A percentile compares a stretch with the other conserved stretches of the same genome.
phyloP scores from a whole-genome alignment of 2,113 vertebrate genomes.

The Tupaia tana region DNA sequence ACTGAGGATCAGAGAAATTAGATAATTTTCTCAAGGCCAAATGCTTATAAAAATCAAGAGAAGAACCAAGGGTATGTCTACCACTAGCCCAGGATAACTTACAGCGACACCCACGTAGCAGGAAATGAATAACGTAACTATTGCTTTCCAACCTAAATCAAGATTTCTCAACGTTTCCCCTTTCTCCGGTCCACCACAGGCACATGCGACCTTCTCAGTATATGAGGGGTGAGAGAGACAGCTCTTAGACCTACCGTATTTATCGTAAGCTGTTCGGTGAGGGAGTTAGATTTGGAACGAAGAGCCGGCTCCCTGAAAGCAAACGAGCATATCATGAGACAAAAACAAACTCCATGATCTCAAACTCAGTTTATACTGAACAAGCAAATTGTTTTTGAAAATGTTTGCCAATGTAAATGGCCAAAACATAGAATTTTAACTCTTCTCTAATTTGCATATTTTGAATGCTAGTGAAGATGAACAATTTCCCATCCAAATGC shows the following conservation, averaged over 20 bases:
- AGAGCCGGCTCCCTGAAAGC: slow-evolving; percentile 90
- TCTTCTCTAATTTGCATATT: background rate
- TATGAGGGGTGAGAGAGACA: background rate
- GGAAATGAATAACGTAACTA: background rate
- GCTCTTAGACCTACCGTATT: slow-evolving; percentile 79
- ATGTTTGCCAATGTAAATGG: background rate
- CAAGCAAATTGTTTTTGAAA: slow-evolving; percentile 16
- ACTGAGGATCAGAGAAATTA: slow-evolving; percentile 25
- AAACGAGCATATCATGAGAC: slow-evolving; percentile 17
- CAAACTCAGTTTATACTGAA: background rate
- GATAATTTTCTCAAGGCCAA: slow-evolving; percentile 21
- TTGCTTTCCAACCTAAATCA: background rate
- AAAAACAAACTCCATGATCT: slow-evolving; percentile 21
- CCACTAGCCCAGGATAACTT: background rate
- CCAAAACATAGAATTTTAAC: slow-evolving; percentile 21
- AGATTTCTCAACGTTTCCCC: background rate
- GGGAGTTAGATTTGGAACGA: slow-evolving; percentile 93
- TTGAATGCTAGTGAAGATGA: slow-evolving; percentile 32
- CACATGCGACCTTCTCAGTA: background rate
- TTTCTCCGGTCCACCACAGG: background rate
- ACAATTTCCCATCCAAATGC: slow-evolving; percentile 13
- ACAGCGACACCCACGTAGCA: background rate
- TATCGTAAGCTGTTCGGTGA: slow-evolving; percentile 94
- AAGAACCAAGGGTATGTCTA: background rate
- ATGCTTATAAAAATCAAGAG: background rate